phyloP scores from a whole-genome alignment of 2,888 invertebrate species.

The Lasioglossum leucozonium region DNA sequence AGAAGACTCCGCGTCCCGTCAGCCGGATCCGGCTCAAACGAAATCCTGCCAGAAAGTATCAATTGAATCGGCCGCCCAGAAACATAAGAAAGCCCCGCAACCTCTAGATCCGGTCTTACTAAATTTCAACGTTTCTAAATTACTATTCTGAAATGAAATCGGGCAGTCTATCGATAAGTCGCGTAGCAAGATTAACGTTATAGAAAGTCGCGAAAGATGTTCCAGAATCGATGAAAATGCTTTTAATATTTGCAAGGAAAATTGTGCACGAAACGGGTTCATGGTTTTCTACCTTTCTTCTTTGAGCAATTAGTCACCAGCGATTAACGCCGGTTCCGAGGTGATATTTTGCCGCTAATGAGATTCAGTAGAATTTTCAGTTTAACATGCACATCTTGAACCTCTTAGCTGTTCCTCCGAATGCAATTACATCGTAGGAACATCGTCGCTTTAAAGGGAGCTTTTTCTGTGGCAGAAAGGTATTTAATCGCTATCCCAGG shows the following conservation, averaged over 20 bases:
- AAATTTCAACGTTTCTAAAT: background rate
- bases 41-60: background rate
- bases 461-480: conserved; percentile 6
- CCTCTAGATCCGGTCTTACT: background rate
- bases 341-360: background rate
- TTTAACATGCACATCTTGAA: background rate
- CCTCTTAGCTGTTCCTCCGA: conserved; percentile 3
- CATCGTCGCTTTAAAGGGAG: conserved; percentile 1
- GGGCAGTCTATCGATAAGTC: too few species aligned
- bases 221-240: too few species aligned
- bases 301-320: background rate
- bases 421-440: conserved; percentile 5
- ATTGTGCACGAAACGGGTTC: background rate
- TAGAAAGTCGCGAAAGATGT: too few species aligned
- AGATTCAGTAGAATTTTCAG: background rate
- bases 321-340: background rate
- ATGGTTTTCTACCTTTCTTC: background rate
- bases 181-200: too few species aligned
- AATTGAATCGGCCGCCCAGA: background rate
- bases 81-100: background rate
- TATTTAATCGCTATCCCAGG: conserved; percentile 13
- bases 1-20: conserved; percentile 30
- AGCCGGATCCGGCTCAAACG: conserved; percentile 14
- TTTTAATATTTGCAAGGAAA: too few species aligned
- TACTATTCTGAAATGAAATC: too few species aligned